These are phyloP conservation scores for Capra hircus DNA, from an alignment of 2,113 vertebrate species.

Conservation along the genomic window DNA sequence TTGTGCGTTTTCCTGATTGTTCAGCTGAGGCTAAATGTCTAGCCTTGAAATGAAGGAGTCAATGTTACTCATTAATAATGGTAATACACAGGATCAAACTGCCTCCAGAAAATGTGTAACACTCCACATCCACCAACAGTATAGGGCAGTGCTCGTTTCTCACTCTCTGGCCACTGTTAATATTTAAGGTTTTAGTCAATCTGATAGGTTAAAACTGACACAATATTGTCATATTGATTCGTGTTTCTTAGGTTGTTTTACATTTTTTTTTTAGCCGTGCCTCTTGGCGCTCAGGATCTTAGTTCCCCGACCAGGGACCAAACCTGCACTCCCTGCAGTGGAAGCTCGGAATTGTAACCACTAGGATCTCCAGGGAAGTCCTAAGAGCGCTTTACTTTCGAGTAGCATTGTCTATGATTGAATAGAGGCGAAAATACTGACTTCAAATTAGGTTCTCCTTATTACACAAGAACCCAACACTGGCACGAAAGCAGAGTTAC, in stretches of 20 bases:
- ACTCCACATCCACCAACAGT: neutral
- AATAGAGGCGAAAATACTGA: neutral
- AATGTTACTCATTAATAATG: neutral
- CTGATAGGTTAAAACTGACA: neutral
- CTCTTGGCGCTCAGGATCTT: neutral
- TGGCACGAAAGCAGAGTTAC: neutral
- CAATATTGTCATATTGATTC: neutral
- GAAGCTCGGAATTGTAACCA: neutral
- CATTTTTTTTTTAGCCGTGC: neutral
- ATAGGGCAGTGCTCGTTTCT: fast-evolving
- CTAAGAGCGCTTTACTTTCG: neutral
- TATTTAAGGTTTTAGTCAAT: neutral
- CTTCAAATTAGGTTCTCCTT: neutral
- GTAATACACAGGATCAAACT: neutral
- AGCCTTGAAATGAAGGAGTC: neutral
- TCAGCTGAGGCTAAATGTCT: neutral
- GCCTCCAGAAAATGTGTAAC: neutral
- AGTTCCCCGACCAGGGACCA: neutral
- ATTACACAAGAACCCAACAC: neutral
- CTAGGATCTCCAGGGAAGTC: neutral
- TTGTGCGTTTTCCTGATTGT: neutral
- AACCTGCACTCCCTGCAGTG: neutral
- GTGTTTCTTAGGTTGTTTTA: neutral
- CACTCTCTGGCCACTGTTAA: neutral
- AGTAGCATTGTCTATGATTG: neutral